These are phyloP conservation scores for Mythimna pallens DNA, from an alignment of 2,888 invertebrate genomes.

Conservation along the genomic window DNA sequence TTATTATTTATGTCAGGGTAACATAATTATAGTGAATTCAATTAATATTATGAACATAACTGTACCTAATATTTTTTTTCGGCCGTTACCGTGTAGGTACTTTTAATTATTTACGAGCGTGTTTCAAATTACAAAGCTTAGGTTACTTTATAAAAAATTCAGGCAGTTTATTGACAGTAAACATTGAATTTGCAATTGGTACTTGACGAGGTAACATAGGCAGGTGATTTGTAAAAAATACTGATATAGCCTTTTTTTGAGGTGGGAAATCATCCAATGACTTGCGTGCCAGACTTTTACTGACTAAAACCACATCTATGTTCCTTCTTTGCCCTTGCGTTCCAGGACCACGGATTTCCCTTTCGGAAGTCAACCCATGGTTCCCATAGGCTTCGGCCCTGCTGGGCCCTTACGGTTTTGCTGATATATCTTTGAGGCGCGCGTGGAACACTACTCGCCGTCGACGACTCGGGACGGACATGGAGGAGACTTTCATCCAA, in stretches of 20 bases:
- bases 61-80: slow-evolving; percentile 9
- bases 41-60: slow-evolving; percentile 8
- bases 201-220: not conserved
- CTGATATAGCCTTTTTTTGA: not conserved
- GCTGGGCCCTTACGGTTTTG: too few relatives aligned
- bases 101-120: not conserved
- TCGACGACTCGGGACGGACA: too few relatives aligned
- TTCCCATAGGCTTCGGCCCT: too few relatives aligned
- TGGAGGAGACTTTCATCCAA: too few relatives aligned
- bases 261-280: not conserved
- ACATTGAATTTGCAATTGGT: not conserved
- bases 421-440: too few relatives aligned
- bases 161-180: not conserved
- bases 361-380: too few relatives aligned
- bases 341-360: too few relatives aligned
- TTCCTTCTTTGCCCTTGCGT: too few relatives aligned
- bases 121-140: slow-evolving; percentile 6
- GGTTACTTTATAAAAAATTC: not conserved
- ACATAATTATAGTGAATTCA: slow-evolving; percentile 24
- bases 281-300: too few relatives aligned
- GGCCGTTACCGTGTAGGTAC: not conserved
- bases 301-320: too few relatives aligned
- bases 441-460: too few relatives aligned
- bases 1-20: slow-evolving; percentile 51
- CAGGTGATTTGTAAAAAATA: not conserved